phyloP scores from a whole-genome alignment of 2,113 vertebrate species.

The Gallinago undulata region DNA sequence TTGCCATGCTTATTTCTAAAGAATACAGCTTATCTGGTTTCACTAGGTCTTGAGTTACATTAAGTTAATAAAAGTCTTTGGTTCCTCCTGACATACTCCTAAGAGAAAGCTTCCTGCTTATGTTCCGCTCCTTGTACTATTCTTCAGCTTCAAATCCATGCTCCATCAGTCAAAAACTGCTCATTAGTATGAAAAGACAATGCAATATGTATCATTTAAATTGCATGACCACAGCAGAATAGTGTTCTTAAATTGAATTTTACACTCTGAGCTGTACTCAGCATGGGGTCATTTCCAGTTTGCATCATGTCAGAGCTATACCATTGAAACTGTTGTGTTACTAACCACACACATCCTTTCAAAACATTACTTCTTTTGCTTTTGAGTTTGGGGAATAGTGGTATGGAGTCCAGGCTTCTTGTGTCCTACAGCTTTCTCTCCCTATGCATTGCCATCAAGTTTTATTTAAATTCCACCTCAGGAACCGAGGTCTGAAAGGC shows the following conservation, averaged over 20 bases:
- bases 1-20: background rate
- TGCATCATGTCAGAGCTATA: background rate
- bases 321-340: background rate
- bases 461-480: background rate
- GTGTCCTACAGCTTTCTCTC: background rate
- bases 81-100: background rate
- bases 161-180: background rate
- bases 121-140: background rate
- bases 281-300: background rate
- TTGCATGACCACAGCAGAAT: background rate
- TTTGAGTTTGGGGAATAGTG: background rate
- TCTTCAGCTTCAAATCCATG: background rate
- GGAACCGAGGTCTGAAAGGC: background rate
- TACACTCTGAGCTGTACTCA: background rate
- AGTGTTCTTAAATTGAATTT: background rate
- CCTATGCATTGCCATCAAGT: background rate
- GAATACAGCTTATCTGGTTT: background rate
- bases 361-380: background rate
- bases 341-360: background rate
- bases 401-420: background rate
- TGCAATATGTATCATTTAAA: background rate
- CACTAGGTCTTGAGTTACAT: background rate
- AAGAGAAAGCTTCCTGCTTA: background rate
- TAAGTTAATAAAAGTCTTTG: background rate
- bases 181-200: background rate